Conservation (phyloP, 2,797 vertebrate species). For the Esox masquinongy region DNA sequence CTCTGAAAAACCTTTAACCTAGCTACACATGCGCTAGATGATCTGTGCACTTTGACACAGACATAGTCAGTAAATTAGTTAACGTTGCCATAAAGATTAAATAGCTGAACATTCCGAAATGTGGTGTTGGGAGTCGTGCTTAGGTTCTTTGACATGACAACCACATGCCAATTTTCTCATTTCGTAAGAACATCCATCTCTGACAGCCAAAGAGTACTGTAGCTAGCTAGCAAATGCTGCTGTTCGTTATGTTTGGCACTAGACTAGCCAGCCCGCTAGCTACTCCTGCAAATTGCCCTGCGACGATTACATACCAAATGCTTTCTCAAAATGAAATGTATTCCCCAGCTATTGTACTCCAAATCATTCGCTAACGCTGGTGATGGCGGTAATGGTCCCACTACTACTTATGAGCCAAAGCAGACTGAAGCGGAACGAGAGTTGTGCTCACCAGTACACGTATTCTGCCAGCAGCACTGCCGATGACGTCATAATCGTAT, state of each 20-base stretch:
- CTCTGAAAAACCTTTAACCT: too few species aligned
- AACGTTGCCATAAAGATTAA: not conserved
- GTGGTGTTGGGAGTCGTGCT: not conserved
- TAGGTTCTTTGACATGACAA: not conserved
- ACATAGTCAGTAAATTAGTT: not conserved
- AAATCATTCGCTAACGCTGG: not conserved
- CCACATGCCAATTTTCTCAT: not conserved
- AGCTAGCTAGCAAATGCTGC: not conserved
- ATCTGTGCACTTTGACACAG: not conserved
- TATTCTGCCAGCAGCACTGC: too few species aligned
- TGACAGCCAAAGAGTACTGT: not conserved
- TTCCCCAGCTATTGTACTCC: not conserved
- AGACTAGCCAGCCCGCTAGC: not conserved
- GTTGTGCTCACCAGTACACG: too few species aligned
- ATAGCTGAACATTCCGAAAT: not conserved
- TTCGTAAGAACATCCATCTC: not conserved
- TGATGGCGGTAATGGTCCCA: not conserved
- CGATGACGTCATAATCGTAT: too few species aligned
- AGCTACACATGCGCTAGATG: too few species aligned
- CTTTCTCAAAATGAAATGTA: not conserved
- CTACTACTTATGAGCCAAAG: not conserved
- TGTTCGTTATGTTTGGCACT: not conserved
- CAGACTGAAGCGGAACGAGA: not conserved
- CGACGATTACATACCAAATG: slow-evolving; percentile 1
- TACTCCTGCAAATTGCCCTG: not conserved